phyloP scores from a whole-genome alignment of 2,888 invertebrate species.

The Lysandra coridon region DNA sequence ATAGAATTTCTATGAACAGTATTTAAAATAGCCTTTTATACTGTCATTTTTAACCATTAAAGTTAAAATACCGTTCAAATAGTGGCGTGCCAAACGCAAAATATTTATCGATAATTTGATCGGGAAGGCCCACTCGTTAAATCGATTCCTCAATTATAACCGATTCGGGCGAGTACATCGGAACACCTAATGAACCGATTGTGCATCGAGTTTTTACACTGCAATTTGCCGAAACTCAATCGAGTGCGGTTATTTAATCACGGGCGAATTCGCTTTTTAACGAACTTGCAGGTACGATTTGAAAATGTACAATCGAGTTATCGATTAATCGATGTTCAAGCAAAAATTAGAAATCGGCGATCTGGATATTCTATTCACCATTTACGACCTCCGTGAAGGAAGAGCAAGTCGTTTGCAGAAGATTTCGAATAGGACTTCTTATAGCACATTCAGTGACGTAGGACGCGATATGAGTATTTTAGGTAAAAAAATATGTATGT shows the following conservation, averaged over 20 bases:
- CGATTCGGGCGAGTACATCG: constrained; percentile 45
- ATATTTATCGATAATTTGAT: constrained; percentile 3
- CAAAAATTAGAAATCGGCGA: background rate
- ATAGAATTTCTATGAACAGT: too few relatives aligned
- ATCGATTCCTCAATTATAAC: constrained; percentile 55
- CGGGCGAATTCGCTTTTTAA: constrained; percentile 31
- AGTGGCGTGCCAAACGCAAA: background rate
- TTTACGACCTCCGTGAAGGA: background rate
- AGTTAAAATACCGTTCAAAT: background rate
- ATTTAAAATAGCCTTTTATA: too few relatives aligned
- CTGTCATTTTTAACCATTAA: background rate
- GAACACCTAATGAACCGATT: constrained; percentile 46
- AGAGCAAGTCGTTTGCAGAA: too few relatives aligned
- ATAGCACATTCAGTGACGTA: too few relatives aligned
- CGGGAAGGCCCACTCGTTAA: constrained; percentile 31
- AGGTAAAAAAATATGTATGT: too few relatives aligned
- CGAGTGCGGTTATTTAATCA: constrained; percentile 53
- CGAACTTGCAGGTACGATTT: constrained; percentile 32
- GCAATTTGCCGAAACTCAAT: constrained; percentile 46
- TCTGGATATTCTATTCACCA: background rate
- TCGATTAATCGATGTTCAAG: background rate
- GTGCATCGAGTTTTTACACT: constrained; percentile 45
- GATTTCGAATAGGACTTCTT: too few relatives aligned
- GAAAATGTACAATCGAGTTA: constrained; percentile 16
- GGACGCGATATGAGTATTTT: too few relatives aligned